Evolutionary conservation across 2,113 vertebrate species (phyloP), one percentile per base, ranked within the genome.

Genomic region (Coptodon rendalli): DNA sequence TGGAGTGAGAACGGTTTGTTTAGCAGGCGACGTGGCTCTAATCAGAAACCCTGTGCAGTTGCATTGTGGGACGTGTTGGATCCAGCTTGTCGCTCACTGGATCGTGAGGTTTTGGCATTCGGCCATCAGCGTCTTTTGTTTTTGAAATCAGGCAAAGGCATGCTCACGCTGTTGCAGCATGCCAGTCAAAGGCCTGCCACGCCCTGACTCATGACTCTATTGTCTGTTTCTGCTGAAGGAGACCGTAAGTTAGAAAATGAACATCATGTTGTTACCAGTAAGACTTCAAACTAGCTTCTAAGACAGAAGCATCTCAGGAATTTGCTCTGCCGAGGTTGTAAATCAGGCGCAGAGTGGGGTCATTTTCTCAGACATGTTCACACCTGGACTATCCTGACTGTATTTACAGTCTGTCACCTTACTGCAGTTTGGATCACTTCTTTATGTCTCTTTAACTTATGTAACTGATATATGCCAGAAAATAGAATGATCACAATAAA

Each of bases 401-500:
- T 16, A 43, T 43, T 40, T 71, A 43, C 66, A 45, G 66, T 73
- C 66, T 24, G 19, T 3, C 52, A 2, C 9, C 9, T 53, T 22
- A n/a, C 34, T 68, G 22, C 22, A 34, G 1, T 16, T 29, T 59
- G 13, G 13, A 5, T 29, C 14, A 24, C 14, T 31, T 48, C 24
- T 76, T 48, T 48, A 45, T 45, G 68, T 1, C 1, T 9, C 38
- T 73, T 68, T 68, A 40, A 22, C n/a, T n/a, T n/a, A n/a, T n/a
- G n/a, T 2, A 22, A 68, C 3, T 0, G 3, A 48, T 19, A 3
- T 29, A 6, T 48, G 3, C 14, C 40, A 76, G 24, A 0, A 48
- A 45, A 11, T 0, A 13, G 9, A 38, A 38, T 13, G 63, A 68
- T 68, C 34, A 38, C 19, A 66, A 3, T 2, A 68, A 13, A 68